Conservation (phyloP, 2,888 invertebrate species). For the Gymnocheta viridis region DNA sequence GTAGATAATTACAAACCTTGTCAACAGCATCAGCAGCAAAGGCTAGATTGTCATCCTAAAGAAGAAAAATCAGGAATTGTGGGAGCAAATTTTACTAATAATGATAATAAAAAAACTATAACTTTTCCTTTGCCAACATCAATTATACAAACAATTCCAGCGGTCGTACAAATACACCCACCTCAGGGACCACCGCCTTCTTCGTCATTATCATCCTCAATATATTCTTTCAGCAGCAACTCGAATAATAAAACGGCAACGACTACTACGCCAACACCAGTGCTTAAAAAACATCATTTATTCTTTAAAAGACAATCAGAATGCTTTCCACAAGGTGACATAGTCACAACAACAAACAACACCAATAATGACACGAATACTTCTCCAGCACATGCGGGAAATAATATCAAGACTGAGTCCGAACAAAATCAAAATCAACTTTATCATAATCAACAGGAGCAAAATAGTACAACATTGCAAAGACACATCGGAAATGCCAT, state of each 20-base stretch:
- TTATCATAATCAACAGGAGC: slow-evolving; percentile 42
- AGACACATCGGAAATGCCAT: slow-evolving; percentile 64
- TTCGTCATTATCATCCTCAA: slow-evolving; percentile 14
- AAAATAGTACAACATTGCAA: slow-evolving; percentile 49
- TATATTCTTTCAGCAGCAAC: background rate
- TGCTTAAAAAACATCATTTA: slow-evolving; percentile 81
- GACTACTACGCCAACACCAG: slow-evolving; percentile 73
- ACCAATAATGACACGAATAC: slow-evolving; percentile 53
- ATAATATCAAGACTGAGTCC: slow-evolving; percentile 63
- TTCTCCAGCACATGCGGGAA: slow-evolving; percentile 29
- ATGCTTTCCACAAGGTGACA: slow-evolving; percentile 77
- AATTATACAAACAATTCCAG: slow-evolving; percentile 67
- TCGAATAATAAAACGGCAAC: slow-evolving; percentile 18
- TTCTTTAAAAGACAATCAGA: slow-evolving; percentile 81
- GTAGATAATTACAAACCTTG: slow-evolving; percentile 78
- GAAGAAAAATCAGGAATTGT: slow-evolving; percentile 37
- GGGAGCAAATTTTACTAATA: background rate
- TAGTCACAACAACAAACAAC: slow-evolving; percentile 66
- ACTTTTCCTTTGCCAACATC: slow-evolving; percentile 41
- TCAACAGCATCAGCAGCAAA: slow-evolving; percentile 74
- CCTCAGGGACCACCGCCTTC: slow-evolving; percentile 33
- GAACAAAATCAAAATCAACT: slow-evolving; percentile 57
- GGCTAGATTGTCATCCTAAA: background rate
- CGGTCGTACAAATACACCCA: slow-evolving; percentile 66
- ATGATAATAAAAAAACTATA: background rate